Evolutionary conservation across 2,113 vertebrate species (phyloP).

Genomic region (Dicerorhinus sumatrensis): DNA sequence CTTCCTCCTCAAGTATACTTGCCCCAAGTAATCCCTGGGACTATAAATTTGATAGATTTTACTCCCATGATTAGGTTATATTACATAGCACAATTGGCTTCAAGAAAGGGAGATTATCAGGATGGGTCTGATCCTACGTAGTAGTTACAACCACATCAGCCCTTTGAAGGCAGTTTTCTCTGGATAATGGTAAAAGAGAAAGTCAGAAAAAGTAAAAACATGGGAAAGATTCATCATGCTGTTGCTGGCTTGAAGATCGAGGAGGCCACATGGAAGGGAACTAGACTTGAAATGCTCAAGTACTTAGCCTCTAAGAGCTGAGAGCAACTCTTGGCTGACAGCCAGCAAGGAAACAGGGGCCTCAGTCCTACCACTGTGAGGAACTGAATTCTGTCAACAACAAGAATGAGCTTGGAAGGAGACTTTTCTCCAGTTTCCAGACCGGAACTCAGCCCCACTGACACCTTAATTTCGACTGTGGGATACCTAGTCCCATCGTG

Average conservation of each 20-base stretch:
- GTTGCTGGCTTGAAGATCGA: neutral
- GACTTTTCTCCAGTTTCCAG: neutral
- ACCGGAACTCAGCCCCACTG: neutral
- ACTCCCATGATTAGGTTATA: neutral
- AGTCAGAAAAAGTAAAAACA: neutral
- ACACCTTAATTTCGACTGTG: neutral
- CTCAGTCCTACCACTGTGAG: neutral
- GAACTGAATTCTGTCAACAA: neutral
- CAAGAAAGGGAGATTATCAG: neutral
- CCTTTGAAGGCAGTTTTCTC: constrained; percentile 18
- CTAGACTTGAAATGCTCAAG: neutral
- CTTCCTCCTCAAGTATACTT: neutral
- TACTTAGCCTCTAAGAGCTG: neutral
- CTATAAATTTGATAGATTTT: neutral
- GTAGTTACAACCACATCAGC: neutral
- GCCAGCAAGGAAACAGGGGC: neutral
- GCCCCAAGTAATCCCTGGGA: neutral
- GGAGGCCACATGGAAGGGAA: neutral
- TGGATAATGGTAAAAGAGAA: neutral
- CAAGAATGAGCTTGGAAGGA: neutral
- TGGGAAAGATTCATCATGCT: neutral
- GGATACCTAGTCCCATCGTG: neutral
- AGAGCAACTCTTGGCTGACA: neutral
- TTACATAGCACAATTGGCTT: neutral
- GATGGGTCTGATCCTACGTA: neutral